These are phyloP conservation scores for Neogobius melanostomus DNA, from an alignment of 2,113 vertebrate genomes.

Conservation along the genomic window DNA sequence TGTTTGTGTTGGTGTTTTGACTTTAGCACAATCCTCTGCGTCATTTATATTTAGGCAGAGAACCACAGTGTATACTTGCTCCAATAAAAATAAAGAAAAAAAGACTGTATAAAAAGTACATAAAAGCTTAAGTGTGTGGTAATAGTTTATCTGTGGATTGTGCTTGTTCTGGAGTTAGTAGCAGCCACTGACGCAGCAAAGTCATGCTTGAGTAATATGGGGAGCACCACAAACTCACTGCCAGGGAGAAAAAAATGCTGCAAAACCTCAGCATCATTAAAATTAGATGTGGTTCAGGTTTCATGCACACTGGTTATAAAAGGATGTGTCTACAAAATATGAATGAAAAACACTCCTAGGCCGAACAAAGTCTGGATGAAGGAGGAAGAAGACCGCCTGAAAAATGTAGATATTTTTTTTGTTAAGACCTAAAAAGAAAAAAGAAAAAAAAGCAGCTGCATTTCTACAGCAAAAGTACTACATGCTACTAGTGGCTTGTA, in stretches of 20 bases:
- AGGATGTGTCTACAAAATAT: conserved; percentile 24
- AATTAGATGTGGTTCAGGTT: neutral
- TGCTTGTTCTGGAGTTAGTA: too few relatives aligned
- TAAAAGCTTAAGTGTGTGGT: too few relatives aligned
- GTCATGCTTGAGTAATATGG: conserved; percentile 30
- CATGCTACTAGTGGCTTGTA: conserved; percentile 43
- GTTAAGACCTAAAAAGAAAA: neutral
- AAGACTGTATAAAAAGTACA: too few relatives aligned
- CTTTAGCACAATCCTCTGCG: too few relatives aligned
- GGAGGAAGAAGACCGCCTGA: neutral
- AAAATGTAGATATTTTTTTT: neutral
- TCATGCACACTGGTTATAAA: conserved; percentile 42
- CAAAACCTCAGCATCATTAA: too few relatives aligned
- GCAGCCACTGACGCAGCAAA: neutral
- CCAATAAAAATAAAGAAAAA: too few relatives aligned
- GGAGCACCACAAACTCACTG: conserved; percentile 1
- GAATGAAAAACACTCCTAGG: neutral
- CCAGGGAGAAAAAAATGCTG: too few relatives aligned
- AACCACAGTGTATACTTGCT: too few relatives aligned
- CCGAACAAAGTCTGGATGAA: neutral
- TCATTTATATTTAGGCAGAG: too few relatives aligned
- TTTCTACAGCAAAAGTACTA: conserved; percentile 44
- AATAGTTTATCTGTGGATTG: too few relatives aligned
- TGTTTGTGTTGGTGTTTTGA: too few relatives aligned
- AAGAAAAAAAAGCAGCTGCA: neutral